Evolutionary conservation across 1,140 invertebrate genomes (phyloP), one percentile per base, ranked within the genome.

Genomic region (Lordiphosa collinella): DNA sequence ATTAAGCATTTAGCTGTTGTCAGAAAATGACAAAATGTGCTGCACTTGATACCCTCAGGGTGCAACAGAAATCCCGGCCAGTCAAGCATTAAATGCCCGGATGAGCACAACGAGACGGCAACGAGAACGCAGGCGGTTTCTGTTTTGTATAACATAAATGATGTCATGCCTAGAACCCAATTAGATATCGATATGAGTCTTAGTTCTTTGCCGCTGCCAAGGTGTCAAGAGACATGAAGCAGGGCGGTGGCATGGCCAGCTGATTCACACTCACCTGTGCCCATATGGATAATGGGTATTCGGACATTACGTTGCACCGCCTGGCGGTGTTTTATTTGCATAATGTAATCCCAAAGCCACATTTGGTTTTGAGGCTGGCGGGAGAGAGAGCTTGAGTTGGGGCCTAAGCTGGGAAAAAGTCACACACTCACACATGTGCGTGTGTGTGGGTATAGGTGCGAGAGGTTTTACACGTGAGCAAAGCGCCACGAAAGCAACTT

Each of bases 1-100:
- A 78, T 78, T 84, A 84, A 78, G 66, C 64, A 67, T 64, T 78
- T 65, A 84, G 78, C 78, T 84, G 59, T 84, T 84, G 78, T 84
- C 78, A 84, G 51, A 63, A 56, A 37, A 48, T 47, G 47, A 2
- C 14, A n/a, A 35, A 35, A 10, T 25, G 34, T 38, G 57, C 48
- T 61, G 66, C 64, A 72, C 52, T 59, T 73, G 73, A 48, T 57
- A 54, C 57, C 25, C 22, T 25, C 22, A 7, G 22, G 22, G 22
- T 25, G 22, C 22, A 25, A 25, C 7, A 7, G 6, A 25, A 51
- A 56, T 68, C 62, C 64, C 57, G 52, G 41, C 52, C 75, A 79
- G 75, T 79, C 57, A 59, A 54, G 57, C 44, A 61, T 80, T 75
- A 40, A 41, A 48, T 51, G 69, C 52, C 43, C 49, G 31, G 32